phyloP scores from a whole-genome alignment of 2,113 vertebrate genomes.

The Corythaixoides concolor region DNA sequence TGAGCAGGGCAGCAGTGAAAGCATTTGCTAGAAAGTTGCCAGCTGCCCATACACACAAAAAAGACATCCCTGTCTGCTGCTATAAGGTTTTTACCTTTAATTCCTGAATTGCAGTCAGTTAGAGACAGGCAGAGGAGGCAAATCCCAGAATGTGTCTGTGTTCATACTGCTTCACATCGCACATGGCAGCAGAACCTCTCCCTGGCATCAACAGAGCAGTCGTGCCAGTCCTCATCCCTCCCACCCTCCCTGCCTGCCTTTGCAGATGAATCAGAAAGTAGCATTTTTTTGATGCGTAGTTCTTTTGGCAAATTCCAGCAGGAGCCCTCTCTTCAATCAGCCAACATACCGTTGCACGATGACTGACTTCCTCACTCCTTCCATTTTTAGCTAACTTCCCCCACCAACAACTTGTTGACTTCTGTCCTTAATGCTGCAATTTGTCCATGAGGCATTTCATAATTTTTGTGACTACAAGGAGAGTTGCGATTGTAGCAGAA shows the following conservation, averaged over 20 bases:
- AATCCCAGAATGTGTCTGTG: not conserved
- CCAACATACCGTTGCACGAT: not conserved
- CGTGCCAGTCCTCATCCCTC: not conserved
- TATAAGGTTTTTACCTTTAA: not conserved
- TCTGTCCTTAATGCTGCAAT: fast-evolving
- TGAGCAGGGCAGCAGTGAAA: not conserved
- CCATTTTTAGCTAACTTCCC: not conserved
- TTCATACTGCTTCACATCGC: not conserved
- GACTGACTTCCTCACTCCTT: not conserved
- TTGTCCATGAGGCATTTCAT: not conserved
- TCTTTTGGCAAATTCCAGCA: not conserved
- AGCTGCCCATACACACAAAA: not conserved
- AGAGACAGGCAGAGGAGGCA: not conserved
- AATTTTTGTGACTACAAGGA: not conserved
- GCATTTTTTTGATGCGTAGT: not conserved
- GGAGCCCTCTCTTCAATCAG: not conserved
- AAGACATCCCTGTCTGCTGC: not conserved
- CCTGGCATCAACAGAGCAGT: too few relatives aligned
- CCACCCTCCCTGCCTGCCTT: not conserved
- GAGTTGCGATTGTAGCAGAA: not conserved
- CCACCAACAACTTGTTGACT: not conserved
- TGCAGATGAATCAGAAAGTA: not conserved
- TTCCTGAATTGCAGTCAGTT: not conserved
- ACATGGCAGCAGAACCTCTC: not conserved
- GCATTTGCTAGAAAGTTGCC: not conserved